Evolutionary conservation across 2,797 vertebrate genomes (phyloP).

Genomic region (Coregonus ussuriensis): DNA sequence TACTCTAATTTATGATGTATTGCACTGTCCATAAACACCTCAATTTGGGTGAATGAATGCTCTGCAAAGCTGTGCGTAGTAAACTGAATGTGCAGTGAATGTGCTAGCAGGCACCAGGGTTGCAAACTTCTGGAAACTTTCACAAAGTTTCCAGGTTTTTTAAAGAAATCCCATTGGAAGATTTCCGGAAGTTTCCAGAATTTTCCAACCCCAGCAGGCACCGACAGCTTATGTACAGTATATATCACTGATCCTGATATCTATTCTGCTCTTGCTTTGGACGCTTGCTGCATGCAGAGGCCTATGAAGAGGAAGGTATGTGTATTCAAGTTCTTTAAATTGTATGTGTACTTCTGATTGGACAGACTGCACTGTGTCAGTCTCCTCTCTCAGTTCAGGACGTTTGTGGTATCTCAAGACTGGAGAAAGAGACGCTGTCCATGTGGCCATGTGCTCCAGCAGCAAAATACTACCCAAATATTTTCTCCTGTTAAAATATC

Average conservation of each 20-base stretch:
- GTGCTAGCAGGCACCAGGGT: not conserved
- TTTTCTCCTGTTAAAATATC: not conserved
- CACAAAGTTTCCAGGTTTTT: not conserved
- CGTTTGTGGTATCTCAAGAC: not conserved
- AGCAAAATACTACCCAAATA: not conserved
- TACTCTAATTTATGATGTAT: not conserved
- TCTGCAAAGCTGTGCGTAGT: constrained; percentile 49
- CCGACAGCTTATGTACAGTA: not conserved
- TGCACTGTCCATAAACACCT: constrained; percentile 30
- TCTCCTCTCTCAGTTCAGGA: not conserved
- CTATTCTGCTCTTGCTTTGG: constrained; percentile 80
- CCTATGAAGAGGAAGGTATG: constrained; percentile 84
- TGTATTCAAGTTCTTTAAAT: constrained; percentile 56
- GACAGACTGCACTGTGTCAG: constrained; percentile 16
- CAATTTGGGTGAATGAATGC: constrained; percentile 55
- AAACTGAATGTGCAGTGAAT: constrained; percentile 17
- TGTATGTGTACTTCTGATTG: constrained; percentile 30
- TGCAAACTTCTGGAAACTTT: not conserved
- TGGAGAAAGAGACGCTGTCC: not conserved
- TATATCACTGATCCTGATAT: constrained; percentile 66
- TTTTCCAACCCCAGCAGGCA: not conserved
- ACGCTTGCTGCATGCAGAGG: constrained; percentile 83
- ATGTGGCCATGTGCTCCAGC: constrained; percentile 2
- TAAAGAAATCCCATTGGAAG: not conserved
- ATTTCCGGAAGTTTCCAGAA: constrained; percentile 8